phyloP scores from a whole-genome alignment of 2,113 vertebrate species.

The Aspidoscelis tigris region DNA sequence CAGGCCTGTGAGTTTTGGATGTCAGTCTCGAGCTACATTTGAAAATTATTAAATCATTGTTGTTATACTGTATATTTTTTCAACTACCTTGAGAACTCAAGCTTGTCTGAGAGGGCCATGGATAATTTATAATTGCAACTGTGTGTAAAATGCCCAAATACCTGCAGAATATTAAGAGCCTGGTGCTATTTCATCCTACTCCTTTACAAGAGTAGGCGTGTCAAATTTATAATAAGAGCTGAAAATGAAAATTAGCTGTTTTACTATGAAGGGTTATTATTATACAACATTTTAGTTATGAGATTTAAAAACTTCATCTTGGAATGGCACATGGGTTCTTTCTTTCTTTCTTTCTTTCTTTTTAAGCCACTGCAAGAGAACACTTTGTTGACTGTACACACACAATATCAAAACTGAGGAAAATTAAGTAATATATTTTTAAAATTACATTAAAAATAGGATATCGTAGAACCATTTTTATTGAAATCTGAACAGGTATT shows the following conservation, averaged over 20 bases:
- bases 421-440: too few species aligned
- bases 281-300: too few species aligned
- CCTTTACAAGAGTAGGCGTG: background rate
- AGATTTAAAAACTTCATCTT: too few species aligned
- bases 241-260: background rate
- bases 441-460: too few species aligned
- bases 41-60: background rate
- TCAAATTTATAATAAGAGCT: background rate
- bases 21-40: background rate
- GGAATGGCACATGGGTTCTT: too few species aligned
- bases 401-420: too few species aligned
- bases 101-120: background rate
- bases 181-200: background rate
- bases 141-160: too few species aligned
- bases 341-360: too few species aligned
- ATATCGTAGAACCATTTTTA: too few species aligned
- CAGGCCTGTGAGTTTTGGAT: background rate
- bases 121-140: background rate
- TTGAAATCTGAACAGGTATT: conserved; percentile 61
- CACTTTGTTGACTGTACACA: too few species aligned
- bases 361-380: too few species aligned
- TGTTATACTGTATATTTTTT: background rate
- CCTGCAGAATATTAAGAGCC: background rate
- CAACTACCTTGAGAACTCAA: background rate
- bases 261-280: too few species aligned